Conservation (phyloP, 2,888 invertebrate species). For the Scaptomyza parva region DNA sequence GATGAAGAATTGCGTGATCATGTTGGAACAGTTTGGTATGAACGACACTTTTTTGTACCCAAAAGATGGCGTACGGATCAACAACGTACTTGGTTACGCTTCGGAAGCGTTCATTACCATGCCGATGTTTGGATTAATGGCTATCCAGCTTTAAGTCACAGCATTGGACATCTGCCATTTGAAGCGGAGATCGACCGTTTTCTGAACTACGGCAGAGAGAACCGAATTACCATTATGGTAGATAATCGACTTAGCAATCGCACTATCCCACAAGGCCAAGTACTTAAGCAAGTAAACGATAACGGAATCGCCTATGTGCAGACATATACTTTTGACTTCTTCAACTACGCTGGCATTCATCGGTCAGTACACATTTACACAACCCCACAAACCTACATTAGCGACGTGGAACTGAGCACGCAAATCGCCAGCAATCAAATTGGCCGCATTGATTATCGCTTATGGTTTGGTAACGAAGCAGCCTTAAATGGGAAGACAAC, state of each 20-base stretch:
- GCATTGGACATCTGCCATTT: slow-evolving; percentile 98
- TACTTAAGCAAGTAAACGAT: slow-evolving; percentile 87
- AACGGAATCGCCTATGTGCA: slow-evolving; percentile 88
- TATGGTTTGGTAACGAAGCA: slow-evolving; percentile 35
- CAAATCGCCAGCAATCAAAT: slow-evolving; percentile 87
- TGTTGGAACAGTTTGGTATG: slow-evolving; percentile 98
- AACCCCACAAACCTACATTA: slow-evolving; percentile 92
- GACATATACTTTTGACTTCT: slow-evolving; percentile 96
- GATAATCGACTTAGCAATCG: slow-evolving; percentile 95
- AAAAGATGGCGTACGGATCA: slow-evolving; percentile 88
- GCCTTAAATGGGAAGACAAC: slow-evolving; percentile 13
- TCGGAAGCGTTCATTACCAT: slow-evolving; percentile 96
- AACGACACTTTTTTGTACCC: slow-evolving; percentile 92
- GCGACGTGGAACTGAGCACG: slow-evolving; percentile 93
- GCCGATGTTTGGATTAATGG: slow-evolving; percentile 97
- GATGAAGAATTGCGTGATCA: slow-evolving; percentile 92
- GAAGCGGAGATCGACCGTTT: slow-evolving; percentile 91
- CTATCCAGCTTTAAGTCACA: slow-evolving; percentile 90
- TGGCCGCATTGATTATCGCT: slow-evolving; percentile 85
- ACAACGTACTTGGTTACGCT: slow-evolving; percentile 91
- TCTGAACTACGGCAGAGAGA: slow-evolving; percentile 89
- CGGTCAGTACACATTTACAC: slow-evolving; percentile 95
- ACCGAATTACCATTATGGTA: slow-evolving; percentile 94
- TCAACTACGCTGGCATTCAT: slow-evolving; percentile 99
- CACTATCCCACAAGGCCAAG: slow-evolving; percentile 95